Evolutionary conservation across 2,113 vertebrate species (phyloP).

Genomic region (Polyodon spathula): DNA sequence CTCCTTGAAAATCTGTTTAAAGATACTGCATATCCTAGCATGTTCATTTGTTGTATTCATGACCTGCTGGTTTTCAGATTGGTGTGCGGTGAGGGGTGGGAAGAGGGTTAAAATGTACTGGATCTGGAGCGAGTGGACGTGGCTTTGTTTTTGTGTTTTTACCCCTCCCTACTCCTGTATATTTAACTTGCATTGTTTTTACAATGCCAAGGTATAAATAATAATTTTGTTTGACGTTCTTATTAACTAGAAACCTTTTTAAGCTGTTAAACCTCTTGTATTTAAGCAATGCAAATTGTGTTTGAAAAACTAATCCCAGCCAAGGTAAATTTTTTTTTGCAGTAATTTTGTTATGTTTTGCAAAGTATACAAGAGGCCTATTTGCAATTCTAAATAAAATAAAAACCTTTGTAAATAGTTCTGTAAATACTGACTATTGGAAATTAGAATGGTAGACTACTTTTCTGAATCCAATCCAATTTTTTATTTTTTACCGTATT

Average conservation of each 20-base stretch:
- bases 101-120: not conserved
- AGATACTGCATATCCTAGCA: too few species aligned
- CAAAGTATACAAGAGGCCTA: slow-evolving; percentile 80
- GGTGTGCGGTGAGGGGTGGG: too few species aligned
- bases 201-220: not conserved
- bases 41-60: too few species aligned
- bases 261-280: slow-evolving; percentile 25
- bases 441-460: slow-evolving; percentile 92
- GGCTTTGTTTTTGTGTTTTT: not conserved
- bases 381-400: slow-evolving; percentile 68
- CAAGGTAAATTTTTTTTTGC: too few species aligned
- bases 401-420: slow-evolving; percentile 88
- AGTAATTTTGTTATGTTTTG: too few species aligned
- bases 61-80: too few species aligned
- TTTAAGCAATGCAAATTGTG: not conserved
- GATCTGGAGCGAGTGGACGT: not conserved
- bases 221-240: not conserved
- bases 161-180: not conserved
- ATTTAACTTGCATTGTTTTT: not conserved
- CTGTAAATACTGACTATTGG: slow-evolving; percentile 93
- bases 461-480: slow-evolving; percentile 92
- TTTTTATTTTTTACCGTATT: slow-evolving; percentile 98
- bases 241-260: not conserved
- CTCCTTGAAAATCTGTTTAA: too few species aligned
- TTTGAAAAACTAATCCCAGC: not conserved